Conservation (phyloP, 30 jellyfish, hydroid and myxozoan species). For the Aurelia sp. region DNA sequence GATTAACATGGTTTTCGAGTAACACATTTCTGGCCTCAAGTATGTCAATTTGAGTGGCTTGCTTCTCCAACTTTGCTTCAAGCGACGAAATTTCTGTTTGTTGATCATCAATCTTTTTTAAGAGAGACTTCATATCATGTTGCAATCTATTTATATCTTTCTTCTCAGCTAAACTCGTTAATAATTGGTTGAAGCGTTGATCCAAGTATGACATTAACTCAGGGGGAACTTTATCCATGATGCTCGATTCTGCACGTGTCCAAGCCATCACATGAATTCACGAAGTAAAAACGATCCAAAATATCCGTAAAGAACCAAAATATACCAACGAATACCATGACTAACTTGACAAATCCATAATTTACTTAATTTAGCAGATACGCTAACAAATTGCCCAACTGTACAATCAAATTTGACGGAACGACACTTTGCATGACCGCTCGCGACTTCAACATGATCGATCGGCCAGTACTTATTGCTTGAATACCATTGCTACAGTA, state of each 20-base stretch:
- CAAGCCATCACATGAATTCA: slow-evolving; percentile 29
- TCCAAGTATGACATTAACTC: slow-evolving; percentile 53
- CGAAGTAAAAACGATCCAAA: background rate
- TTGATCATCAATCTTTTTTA: slow-evolving; percentile 40
- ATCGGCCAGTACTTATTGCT: no score
- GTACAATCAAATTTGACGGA: no score
- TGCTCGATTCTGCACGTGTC: slow-evolving; percentile 37
- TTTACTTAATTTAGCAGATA: no score
- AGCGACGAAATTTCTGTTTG: slow-evolving; percentile 18
- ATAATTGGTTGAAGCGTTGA: slow-evolving; percentile 44
- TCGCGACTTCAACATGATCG: no score
- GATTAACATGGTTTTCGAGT: background rate
- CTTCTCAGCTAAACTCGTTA: slow-evolving; percentile 33
- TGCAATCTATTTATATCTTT: slow-evolving; percentile 14
- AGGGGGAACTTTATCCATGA: slow-evolving; percentile 34
- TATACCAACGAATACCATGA: slow-evolving; percentile 1
- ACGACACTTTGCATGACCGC: no score
- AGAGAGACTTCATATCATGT: slow-evolving; percentile 17
- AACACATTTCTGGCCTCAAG: background rate
- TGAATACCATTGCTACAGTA: no score
- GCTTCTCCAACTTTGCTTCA: slow-evolving; percentile 25
- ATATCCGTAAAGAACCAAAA: background rate
- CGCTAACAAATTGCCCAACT: no score
- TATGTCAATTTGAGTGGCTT: slow-evolving; percentile 19
- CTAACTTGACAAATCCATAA: no score